A percentile compares a stretch with the other conserved stretches of the same genome.
Conservation (phyloP, 2,113 vertebrate species). For the Arothron firmamentum region DNA sequence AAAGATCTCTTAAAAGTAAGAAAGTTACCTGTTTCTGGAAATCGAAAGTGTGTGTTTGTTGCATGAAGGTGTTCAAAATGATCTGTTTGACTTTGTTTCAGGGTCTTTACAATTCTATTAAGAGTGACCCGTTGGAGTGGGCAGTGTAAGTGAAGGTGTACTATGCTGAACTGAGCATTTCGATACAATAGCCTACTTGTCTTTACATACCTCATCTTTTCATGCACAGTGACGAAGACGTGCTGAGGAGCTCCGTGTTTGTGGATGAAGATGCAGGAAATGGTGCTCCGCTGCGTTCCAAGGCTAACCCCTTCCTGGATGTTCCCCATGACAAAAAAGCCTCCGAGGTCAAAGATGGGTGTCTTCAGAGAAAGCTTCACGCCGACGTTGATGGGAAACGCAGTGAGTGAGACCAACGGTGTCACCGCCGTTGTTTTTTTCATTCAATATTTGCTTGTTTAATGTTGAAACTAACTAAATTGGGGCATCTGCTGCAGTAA, state of each 20-base stretch:
- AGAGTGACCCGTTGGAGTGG: conserved; percentile 84
- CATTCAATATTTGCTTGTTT: not conserved
- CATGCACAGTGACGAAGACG: conserved; percentile 75
- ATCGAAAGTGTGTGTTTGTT: not conserved
- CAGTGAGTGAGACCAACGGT: conserved; percentile 72
- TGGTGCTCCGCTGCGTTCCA: conserved; percentile 62
- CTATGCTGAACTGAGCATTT: no score
- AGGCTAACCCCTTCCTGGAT: conserved; percentile 79
- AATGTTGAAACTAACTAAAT: not conserved
- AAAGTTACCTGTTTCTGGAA: not conserved
- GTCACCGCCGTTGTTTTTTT: not conserved
- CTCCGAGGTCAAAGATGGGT: conserved; percentile 79
- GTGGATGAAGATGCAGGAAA: conserved; percentile 49
- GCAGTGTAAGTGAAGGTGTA: conserved; percentile 72
- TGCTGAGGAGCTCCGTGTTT: conserved; percentile 58
- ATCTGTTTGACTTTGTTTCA: conserved; percentile 52
- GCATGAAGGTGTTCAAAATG: not conserved
- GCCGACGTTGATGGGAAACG: conserved; percentile 87
- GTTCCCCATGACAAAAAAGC: conserved; percentile 76
- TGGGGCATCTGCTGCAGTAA: no score
- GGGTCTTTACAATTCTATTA: conserved; percentile 84
- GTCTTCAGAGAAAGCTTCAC: conserved; percentile 83
- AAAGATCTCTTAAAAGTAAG: conserved; percentile 85
- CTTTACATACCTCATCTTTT: not conserved
- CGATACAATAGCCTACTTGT: not conserved